Conservation (phyloP, 2,113 vertebrate genomes). For the Cygnus buccinator region DNA sequence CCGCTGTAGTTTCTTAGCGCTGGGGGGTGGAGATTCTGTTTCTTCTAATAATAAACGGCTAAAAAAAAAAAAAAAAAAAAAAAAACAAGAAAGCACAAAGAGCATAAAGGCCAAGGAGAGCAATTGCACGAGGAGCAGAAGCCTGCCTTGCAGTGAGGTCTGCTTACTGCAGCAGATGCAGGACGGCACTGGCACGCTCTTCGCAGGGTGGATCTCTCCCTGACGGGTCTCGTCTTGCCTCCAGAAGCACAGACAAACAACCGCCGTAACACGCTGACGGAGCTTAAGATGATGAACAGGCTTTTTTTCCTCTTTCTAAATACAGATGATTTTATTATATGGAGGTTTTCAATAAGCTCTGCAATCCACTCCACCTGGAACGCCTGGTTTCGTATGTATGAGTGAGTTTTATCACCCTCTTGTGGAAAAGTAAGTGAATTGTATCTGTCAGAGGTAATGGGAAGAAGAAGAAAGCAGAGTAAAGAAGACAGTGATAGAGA, state of each 20-base stretch:
- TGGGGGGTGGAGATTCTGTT: background rate
- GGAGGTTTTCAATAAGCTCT: background rate
- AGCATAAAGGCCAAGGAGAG: background rate
- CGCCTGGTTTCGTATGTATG: background rate
- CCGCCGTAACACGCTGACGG: background rate
- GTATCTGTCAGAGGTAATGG: background rate
- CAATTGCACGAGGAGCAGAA: background rate
- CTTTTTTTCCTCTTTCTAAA: background rate
- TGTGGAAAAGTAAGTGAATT: slow-evolving; percentile 45
- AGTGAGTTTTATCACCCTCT: slow-evolving; percentile 59
- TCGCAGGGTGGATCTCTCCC: slow-evolving; percentile 6
- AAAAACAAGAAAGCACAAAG: fast-evolving
- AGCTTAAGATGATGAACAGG: background rate
- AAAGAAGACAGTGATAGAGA: background rate
- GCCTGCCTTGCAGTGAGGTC: background rate
- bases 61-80: background rate
- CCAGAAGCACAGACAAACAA: background rate
- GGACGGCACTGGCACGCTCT: background rate
- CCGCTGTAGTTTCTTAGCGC: background rate
- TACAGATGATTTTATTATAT: background rate
- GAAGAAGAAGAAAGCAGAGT: background rate
- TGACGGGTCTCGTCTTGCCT: slow-evolving; percentile 28
- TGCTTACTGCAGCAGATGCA: background rate
- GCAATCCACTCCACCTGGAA: background rate
- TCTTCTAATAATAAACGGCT: background rate